Conservation (phyloP, 2,113 vertebrate species). For the Corythoichthys haematopterus region DNA sequence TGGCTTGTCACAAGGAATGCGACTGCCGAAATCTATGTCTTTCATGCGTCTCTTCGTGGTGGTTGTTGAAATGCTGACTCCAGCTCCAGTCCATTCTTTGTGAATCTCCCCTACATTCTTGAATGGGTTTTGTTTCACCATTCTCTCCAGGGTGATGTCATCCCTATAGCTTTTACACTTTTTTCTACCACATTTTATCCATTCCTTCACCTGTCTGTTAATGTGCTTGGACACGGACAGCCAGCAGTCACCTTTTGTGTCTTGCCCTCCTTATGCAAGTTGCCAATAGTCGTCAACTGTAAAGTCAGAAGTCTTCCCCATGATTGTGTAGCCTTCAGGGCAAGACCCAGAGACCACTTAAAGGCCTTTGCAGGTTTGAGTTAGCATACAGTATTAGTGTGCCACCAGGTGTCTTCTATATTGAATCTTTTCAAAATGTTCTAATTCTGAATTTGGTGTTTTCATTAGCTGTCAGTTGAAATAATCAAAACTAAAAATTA, state of each 20-base stretch:
- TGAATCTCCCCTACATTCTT: not conserved
- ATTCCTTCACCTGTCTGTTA: not conserved
- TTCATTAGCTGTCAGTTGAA: too few relatives aligned
- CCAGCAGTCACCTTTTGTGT: not conserved
- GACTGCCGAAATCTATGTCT: not conserved
- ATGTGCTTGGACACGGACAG: not conserved
- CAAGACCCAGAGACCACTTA: too few relatives aligned
- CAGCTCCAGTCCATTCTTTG: not conserved
- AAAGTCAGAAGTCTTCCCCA: not conserved
- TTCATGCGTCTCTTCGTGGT: not conserved
- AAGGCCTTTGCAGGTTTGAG: too few relatives aligned
- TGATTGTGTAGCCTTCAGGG: too few relatives aligned
- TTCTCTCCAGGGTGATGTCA: not conserved
- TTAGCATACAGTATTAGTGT: too few relatives aligned
- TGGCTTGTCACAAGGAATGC: too few relatives aligned
- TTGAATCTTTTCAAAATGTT: too few relatives aligned
- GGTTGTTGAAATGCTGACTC: not conserved
- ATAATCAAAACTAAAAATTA: too few relatives aligned
- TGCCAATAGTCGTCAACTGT: not conserved
- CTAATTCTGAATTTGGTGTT: too few relatives aligned
- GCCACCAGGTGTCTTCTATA: too few relatives aligned
- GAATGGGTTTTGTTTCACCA: not conserved
- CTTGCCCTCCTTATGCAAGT: not conserved
- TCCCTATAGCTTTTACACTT: not conserved
- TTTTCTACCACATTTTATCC: not conserved